A percentile compares a stretch with the other conserved stretches of the same genome.
Conservation (phyloP, 23 tunicate genomes). For the Halocynthia aurantium region DNA sequence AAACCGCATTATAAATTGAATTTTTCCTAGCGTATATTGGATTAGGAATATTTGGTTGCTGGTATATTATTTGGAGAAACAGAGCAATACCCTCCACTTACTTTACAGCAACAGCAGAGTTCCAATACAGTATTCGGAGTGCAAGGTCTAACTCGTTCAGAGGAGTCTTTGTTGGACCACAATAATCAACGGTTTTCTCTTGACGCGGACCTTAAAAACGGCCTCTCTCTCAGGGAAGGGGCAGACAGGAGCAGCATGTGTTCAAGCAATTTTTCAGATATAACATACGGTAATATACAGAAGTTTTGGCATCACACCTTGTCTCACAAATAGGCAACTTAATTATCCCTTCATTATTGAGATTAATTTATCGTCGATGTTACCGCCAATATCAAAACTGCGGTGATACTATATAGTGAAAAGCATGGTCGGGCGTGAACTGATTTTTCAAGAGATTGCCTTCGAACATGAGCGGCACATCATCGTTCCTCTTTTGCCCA, state of each 20-base stretch:
- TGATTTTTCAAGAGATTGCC: too few relatives aligned
- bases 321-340: too few relatives aligned
- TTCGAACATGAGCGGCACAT: too few relatives aligned
- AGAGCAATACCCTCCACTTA: background rate
- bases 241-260: slow-evolving; percentile 68
- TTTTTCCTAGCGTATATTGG: too few relatives aligned
- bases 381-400: too few relatives aligned
- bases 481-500: too few relatives aligned
- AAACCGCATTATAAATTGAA: too few relatives aligned
- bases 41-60: background rate
- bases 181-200: slow-evolving; percentile 11
- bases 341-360: too few relatives aligned
- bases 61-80: background rate
- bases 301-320: too few relatives aligned
- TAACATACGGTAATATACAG: slow-evolving; percentile 29
- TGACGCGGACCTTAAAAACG: background rate
- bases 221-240: slow-evolving; percentile 9
- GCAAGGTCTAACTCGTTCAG: slow-evolving; percentile 59
- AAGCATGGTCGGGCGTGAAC: too few relatives aligned
- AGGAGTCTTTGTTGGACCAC: slow-evolving; percentile 61
- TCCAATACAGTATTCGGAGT: slow-evolving; percentile 49
- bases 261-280: slow-evolving; percentile 63
- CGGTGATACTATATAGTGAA: too few relatives aligned
- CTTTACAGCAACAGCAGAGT: slow-evolving; percentile 1
- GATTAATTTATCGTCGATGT: too few relatives aligned